phyloP scores from a whole-genome alignment of 2,888 invertebrate species.

The Metacarcinus magister region DNA sequence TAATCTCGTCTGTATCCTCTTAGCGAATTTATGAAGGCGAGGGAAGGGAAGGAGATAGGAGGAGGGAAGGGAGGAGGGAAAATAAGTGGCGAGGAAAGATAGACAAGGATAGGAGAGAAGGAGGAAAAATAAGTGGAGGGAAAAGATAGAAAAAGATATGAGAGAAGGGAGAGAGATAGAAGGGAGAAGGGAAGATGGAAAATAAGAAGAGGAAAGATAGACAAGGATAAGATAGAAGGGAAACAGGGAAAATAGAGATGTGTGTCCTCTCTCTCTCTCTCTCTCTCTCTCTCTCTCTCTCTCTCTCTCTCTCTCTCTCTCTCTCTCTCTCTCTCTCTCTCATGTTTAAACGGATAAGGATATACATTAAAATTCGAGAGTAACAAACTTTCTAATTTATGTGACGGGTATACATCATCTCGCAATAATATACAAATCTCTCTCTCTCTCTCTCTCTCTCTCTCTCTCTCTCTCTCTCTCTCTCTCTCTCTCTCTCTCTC shows the following conservation, averaged over 20 bases:
- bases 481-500: not conserved
- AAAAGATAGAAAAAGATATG: too few relatives aligned
- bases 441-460: not conserved
- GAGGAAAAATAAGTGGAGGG: not conserved
- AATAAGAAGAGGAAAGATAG: too few relatives aligned
- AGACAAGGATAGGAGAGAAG: not conserved
- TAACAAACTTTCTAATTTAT: constrained; percentile 44
- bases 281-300: constrained; percentile 59
- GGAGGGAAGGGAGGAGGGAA: not conserved
- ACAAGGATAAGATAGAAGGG: too few relatives aligned
- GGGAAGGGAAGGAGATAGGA: not conserved
- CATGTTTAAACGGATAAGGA: not conserved
- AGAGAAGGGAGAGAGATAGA: too few relatives aligned
- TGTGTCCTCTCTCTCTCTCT: constrained; percentile 45
- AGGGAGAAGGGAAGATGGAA: too few relatives aligned
- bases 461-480: not conserved
- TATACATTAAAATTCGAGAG: not conserved
- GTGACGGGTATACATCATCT: not conserved
- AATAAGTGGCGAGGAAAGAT: not conserved
- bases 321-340: constrained; percentile 62
- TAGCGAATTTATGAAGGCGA: not conserved
- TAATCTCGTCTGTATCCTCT: too few relatives aligned
- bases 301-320: constrained; percentile 62
- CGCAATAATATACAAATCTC: not conserved
- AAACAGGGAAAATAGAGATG: too few relatives aligned